phyloP scores from a whole-genome alignment of 2,888 invertebrate species.

The Agrilus mali region DNA sequence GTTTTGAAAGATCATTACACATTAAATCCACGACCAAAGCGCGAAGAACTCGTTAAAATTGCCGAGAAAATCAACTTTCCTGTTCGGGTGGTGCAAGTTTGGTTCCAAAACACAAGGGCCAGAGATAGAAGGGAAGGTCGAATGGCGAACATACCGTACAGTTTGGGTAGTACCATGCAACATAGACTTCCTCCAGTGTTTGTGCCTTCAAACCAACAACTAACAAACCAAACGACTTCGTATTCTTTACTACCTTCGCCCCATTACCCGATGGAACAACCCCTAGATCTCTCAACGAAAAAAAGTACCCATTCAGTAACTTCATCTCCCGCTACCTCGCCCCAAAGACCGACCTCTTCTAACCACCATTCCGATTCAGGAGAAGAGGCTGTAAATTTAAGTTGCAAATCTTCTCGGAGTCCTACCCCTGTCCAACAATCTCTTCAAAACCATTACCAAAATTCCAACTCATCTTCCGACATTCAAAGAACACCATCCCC shows the following conservation, averaged over 20 bases:
- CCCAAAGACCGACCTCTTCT: constrained; percentile 47
- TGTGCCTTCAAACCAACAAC: constrained; percentile 26
- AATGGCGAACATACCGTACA: constrained; percentile 36
- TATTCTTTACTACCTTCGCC: constrained; percentile 15
- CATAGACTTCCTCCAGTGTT: constrained; percentile 16
- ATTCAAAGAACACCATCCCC: constrained; percentile 30
- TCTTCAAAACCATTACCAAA: constrained; percentile 40
- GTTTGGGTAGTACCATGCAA: constrained; percentile 22
- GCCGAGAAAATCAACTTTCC: constrained; percentile 66
- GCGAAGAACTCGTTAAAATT: constrained; percentile 84
- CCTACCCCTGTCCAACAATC: constrained; percentile 43
- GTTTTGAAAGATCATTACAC: constrained; percentile 83
- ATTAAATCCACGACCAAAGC: constrained; percentile 82
- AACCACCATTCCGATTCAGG: constrained; percentile 49
- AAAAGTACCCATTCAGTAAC: constrained; percentile 45
- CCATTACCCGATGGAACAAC: constrained; percentile 50
- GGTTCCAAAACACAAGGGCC: constrained; percentile 94
- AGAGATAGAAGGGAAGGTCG: constrained; percentile 64
- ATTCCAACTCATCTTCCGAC: constrained; percentile 47
- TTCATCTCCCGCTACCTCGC: constrained; percentile 50
- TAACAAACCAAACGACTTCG: constrained; percentile 13
- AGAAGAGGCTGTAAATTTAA: constrained; percentile 66
- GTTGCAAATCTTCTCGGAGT: constrained; percentile 54
- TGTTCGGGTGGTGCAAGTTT: constrained; percentile 78
- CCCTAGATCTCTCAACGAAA: constrained; percentile 82